Evolutionary conservation across 2,797 vertebrate species (phyloP).

Genomic region (Tokudaia muenninki): DNA sequence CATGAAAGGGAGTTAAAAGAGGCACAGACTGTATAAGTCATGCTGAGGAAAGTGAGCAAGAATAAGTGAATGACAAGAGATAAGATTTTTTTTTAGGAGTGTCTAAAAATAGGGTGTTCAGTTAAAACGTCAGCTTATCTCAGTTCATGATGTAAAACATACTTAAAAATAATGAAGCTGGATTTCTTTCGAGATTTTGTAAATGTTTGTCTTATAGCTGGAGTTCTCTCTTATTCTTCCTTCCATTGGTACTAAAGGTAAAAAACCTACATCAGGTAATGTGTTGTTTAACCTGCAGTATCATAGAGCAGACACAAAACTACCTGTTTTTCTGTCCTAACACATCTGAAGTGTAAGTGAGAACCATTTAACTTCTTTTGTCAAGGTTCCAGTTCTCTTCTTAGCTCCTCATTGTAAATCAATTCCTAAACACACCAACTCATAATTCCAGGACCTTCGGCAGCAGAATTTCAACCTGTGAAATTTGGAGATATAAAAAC

Average conservation of each 20-base stretch:
- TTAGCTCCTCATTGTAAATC: background rate
- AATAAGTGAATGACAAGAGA: background rate
- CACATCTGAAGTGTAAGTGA: background rate
- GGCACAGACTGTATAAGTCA: background rate
- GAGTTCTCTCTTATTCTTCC: background rate
- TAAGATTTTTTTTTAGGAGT: background rate
- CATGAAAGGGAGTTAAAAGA: background rate
- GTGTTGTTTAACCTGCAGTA: background rate
- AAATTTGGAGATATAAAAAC: background rate
- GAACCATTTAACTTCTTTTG: background rate
- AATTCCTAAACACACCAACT: background rate
- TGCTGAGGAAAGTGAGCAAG: background rate
- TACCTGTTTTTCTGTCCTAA: background rate
- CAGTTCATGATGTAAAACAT: background rate
- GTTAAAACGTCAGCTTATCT: background rate
- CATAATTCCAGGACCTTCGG: background rate
- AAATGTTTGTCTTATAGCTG: background rate
- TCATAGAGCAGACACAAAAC: background rate
- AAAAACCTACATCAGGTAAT: background rate
- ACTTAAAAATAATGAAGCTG: background rate
- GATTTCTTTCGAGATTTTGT: conserved; percentile 46
- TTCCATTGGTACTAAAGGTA: background rate
- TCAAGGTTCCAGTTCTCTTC: background rate
- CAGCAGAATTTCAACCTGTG: background rate
- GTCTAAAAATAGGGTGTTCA: background rate